Conservation (phyloP, 2,113 vertebrate genomes). For the Clarias batrachus region DNA sequence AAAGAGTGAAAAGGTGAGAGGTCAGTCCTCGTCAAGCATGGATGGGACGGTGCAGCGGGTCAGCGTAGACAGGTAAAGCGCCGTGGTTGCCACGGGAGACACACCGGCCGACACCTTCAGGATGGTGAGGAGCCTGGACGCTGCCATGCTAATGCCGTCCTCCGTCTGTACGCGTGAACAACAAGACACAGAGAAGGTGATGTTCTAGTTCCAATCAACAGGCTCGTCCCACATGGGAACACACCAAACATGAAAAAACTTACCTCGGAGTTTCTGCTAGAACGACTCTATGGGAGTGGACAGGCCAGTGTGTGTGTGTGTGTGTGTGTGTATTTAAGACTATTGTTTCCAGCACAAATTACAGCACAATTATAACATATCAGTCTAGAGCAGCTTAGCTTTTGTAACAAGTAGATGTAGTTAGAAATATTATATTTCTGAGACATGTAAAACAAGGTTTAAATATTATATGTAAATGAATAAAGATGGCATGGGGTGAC, state of each 20-base stretch:
- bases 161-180: slow-evolving; percentile 57
- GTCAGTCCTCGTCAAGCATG: slow-evolving; percentile 64
- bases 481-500: too few relatives aligned
- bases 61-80: slow-evolving; percentile 69
- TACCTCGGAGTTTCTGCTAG: neutral
- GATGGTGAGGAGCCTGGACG: slow-evolving; percentile 66
- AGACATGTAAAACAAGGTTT: too few relatives aligned
- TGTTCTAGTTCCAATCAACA: slow-evolving; percentile 8
- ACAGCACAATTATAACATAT: too few relatives aligned
- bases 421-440: too few relatives aligned
- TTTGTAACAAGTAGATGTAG: too few relatives aligned
- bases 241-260: neutral
- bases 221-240: neutral
- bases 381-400: too few relatives aligned
- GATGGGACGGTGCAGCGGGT: slow-evolving; percentile 65
- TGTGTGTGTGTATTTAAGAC: too few relatives aligned
- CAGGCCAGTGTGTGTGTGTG: too few relatives aligned
- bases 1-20: neutral
- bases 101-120: slow-evolving; percentile 70
- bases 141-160: slow-evolving; percentile 61
- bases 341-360: too few relatives aligned
- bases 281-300: too few relatives aligned
- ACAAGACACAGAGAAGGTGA: neutral
- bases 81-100: slow-evolving; percentile 67
- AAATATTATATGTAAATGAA: too few relatives aligned